Evolutionary conservation across 2,797 vertebrate species (phyloP).

Genomic region (Neosalanx taihuensis): DNA sequence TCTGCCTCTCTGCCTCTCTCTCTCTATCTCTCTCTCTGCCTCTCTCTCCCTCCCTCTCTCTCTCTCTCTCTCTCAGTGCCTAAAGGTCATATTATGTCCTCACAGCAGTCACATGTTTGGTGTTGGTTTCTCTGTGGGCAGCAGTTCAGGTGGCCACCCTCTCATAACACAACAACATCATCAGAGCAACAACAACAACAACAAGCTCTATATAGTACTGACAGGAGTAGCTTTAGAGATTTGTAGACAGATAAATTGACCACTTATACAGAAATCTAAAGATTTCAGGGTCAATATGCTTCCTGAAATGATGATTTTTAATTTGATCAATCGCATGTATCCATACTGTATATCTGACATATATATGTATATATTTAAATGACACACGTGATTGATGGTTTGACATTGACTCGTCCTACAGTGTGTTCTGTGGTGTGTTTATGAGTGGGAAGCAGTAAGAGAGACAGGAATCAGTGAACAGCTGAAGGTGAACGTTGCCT

Average conservation of each 20-base stretch:
- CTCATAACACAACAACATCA: slow-evolving; percentile 9
- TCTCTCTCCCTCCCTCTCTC: no score
- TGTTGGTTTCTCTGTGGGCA: neutral
- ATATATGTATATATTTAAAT: slow-evolving; percentile 33
- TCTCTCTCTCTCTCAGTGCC: neutral
- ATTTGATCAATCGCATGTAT: slow-evolving; percentile 48
- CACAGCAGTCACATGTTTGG: slow-evolving; percentile 5
- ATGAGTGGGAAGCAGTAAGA: neutral
- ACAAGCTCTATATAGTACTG: neutral
- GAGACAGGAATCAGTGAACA: neutral
- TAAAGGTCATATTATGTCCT: slow-evolving; percentile 2
- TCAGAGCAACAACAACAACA: neutral
- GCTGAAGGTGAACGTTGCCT: neutral
- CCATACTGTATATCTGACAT: slow-evolving; percentile 44
- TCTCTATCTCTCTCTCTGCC: no score
- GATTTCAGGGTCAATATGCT: neutral
- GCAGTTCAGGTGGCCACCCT: neutral
- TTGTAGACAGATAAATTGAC: neutral
- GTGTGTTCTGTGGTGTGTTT: slow-evolving; percentile 14
- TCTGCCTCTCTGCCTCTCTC: neutral
- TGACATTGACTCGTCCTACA: slow-evolving; percentile 29
- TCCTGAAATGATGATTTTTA: slow-evolving; percentile 12
- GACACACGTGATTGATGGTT: slow-evolving; percentile 25
- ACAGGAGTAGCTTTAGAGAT: neutral
- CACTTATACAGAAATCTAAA: neutral